phyloP scores from a whole-genome alignment of 2,888 invertebrate species.

The Drosophila colorata region DNA sequence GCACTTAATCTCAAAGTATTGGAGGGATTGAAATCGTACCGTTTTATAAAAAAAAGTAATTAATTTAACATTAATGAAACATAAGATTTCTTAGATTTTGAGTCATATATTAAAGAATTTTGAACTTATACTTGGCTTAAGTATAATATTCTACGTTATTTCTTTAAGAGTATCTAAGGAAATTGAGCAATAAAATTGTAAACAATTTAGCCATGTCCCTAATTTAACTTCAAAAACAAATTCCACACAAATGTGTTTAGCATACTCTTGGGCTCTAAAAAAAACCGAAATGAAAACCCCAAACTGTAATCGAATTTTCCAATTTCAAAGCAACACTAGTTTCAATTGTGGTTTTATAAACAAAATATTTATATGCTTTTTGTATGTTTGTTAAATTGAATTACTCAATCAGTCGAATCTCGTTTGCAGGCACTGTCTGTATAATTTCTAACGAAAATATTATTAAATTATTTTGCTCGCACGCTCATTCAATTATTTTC shows the following conservation, averaged over 20 bases:
- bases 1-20: too few species aligned
- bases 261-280: neutral
- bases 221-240: neutral
- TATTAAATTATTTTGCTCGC: constrained; percentile 35
- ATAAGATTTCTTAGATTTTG: too few species aligned
- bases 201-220: neutral
- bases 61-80: too few species aligned
- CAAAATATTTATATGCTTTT: neutral
- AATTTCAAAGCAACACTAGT: neutral
- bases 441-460: constrained; percentile 50
- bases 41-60: too few species aligned
- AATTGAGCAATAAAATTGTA: too few species aligned
- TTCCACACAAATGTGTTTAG: neutral
- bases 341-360: constrained; percentile 10
- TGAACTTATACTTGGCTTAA: too few species aligned
- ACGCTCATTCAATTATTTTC: constrained; percentile 24
- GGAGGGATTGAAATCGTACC: too few species aligned
- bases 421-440: constrained; percentile 25
- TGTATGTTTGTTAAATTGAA: constrained; percentile 5
- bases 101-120: too few species aligned
- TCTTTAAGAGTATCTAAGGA: too few species aligned
- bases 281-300: neutral
- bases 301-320: neutral
- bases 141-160: too few species aligned
- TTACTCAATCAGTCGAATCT: constrained; percentile 26